These are phyloP conservation scores for Melozone crissalis DNA, from an alignment of 2,113 vertebrate species.

Conservation along the genomic window DNA sequence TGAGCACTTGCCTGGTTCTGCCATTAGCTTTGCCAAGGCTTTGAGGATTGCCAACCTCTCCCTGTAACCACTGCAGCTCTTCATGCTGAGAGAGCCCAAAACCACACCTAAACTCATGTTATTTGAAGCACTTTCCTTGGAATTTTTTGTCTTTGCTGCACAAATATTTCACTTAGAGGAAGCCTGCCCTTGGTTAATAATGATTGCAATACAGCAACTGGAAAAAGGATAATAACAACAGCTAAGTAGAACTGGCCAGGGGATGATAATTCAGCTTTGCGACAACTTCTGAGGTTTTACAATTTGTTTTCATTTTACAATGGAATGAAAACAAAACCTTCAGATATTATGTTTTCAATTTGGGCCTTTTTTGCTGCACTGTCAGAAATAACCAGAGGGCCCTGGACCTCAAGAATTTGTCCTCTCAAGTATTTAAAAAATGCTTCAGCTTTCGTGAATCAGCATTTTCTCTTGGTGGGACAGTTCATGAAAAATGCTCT, in stretches of 20 bases:
- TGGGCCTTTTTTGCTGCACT: slow-evolving; percentile 37
- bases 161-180: slow-evolving; percentile 10
- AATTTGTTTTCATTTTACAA: slow-evolving; percentile 64
- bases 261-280: slow-evolving; percentile 23
- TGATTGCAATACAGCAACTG: not conserved
- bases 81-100: not conserved
- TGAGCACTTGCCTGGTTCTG: not conserved
- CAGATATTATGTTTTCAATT: slow-evolving; percentile 64
- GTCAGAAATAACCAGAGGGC: slow-evolving; percentile 55
- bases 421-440: slow-evolving; percentile 57
- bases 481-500: not conserved
- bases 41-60: not conserved
- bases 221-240: slow-evolving; percentile 34
- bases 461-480: slow-evolving; percentile 52
- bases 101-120: not conserved
- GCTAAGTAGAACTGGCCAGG: slow-evolving; percentile 1
- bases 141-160: not conserved
- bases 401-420: slow-evolving; percentile 47
- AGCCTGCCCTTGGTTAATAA: not conserved
- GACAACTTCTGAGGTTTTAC: slow-evolving; percentile 63
- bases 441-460: slow-evolving; percentile 31
- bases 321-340: slow-evolving; percentile 67
- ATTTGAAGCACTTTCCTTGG: not conserved
- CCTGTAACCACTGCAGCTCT: not conserved
- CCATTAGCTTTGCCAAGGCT: not conserved